Evolutionary conservation across 2,797 vertebrate genomes (phyloP).

Genomic region (Acanthiza pusilla): DNA sequence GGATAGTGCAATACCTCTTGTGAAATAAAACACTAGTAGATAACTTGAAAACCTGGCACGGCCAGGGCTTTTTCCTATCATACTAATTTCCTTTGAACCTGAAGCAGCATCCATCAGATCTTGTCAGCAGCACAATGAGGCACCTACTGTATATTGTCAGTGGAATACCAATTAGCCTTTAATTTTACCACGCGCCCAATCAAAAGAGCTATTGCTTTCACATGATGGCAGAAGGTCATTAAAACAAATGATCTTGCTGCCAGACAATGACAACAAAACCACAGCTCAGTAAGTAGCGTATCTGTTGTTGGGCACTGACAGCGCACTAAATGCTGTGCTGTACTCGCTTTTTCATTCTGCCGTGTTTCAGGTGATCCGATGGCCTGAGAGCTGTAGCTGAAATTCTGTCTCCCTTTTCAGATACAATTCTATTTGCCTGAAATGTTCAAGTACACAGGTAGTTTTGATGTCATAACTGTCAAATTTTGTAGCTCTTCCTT

Average conservation of each 20-base stretch:
- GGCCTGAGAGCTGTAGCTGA: background rate
- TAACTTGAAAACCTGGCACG: background rate
- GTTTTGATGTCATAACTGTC: background rate
- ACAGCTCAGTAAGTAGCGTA: slow-evolving; percentile 3
- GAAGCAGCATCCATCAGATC: slow-evolving; percentile 44
- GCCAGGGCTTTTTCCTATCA: background rate
- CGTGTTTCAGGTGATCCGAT: background rate
- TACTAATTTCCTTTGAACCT: slow-evolving; percentile 48
- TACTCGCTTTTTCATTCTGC: background rate
- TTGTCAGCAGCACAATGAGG: slow-evolving; percentile 49
- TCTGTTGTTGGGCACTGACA: slow-evolving; percentile 20
- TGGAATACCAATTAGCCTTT: slow-evolving; percentile 62
- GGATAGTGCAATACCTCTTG: background rate
- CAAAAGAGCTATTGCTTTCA: slow-evolving; percentile 51
- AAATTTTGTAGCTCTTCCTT: background rate
- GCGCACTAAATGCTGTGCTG: background rate
- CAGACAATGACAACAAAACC: slow-evolving; percentile 49
- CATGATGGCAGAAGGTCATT: slow-evolving; percentile 63
- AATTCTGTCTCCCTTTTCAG: background rate
- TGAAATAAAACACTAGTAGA: slow-evolving; percentile 5
- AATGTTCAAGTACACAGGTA: background rate
- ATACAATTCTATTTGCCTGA: background rate
- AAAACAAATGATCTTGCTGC: slow-evolving; percentile 53
- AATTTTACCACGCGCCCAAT: slow-evolving; percentile 39
- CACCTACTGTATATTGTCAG: slow-evolving; percentile 41